Conservation (phyloP, 2,797 vertebrate genomes). For the Odontamblyopus rebecca region DNA sequence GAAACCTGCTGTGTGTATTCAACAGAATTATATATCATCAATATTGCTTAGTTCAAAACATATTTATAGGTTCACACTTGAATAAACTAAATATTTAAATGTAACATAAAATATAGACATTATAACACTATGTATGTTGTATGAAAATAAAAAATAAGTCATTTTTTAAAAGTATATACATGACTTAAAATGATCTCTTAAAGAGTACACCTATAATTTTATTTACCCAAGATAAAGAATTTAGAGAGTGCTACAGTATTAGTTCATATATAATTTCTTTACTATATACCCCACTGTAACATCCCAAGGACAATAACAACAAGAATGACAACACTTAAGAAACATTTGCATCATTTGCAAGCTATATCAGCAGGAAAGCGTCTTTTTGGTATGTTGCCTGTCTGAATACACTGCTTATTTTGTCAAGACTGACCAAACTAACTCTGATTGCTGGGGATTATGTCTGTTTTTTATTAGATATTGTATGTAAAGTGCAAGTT, state of each 20-base stretch:
- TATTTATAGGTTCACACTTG: constrained; percentile 57
- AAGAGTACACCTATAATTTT: constrained; percentile 24
- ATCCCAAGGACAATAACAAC: constrained; percentile 26
- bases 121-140: constrained; percentile 63
- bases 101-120: constrained; percentile 69
- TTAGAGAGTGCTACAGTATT: constrained; percentile 54
- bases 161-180: constrained; percentile 67
- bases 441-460: not conserved
- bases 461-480: not conserved
- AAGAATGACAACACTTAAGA: constrained; percentile 24
- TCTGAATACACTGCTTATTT: constrained; percentile 33
- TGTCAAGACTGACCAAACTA: not conserved
- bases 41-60: constrained; percentile 64
- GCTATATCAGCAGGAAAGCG: constrained; percentile 17
- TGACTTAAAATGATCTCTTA: constrained; percentile 35
- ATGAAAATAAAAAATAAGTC: constrained; percentile 73
- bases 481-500: not conserved
- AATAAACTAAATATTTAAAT: constrained; percentile 69
- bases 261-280: constrained; percentile 9
- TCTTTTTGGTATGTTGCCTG: constrained; percentile 41
- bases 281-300: constrained; percentile 5
- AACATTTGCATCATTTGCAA: constrained; percentile 35
- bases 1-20: constrained; percentile 25
- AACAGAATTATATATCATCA: constrained; percentile 35
- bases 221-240: constrained; percentile 42